Conservation (phyloP, 2,113 vertebrate genomes). For the Barnardius zonarius region DNA sequence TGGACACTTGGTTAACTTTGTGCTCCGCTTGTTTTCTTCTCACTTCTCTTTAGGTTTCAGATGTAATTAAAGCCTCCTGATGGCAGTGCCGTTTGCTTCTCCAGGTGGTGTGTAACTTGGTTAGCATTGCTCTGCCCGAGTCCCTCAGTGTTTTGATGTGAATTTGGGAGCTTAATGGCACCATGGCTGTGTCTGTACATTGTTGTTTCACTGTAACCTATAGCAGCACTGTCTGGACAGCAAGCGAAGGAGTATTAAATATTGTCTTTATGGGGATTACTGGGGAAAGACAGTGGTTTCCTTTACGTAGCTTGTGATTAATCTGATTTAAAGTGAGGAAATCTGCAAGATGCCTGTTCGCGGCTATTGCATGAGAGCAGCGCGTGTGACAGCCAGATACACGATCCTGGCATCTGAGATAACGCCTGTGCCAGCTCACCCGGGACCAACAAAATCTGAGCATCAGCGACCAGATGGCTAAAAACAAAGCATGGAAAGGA, state of each 20-base stretch:
- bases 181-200: not conserved
- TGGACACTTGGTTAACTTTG: not conserved
- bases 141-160: not conserved
- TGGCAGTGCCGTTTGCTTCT: not conserved
- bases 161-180: not conserved
- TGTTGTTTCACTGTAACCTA: not conserved
- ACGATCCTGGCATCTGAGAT: constrained; percentile 1
- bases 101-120: not conserved
- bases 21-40: not conserved
- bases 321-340: constrained; percentile 8
- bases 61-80: not conserved
- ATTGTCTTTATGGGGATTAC: not conserved
- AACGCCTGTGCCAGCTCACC: constrained; percentile 24
- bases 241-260: not conserved
- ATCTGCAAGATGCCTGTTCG: not conserved
- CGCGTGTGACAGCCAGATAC: not conserved
- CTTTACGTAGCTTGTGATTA: constrained; percentile 43
- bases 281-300: not conserved
- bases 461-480: constrained; percentile 47
- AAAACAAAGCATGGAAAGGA: not conserved
- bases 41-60: constrained; percentile 10
- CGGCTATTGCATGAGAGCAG: not conserved
- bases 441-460: constrained; percentile 7
- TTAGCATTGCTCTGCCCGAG: not conserved
- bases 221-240: not conserved